Conservation (phyloP, 2,888 invertebrate species). For the Myopa tessellatipennis region DNA sequence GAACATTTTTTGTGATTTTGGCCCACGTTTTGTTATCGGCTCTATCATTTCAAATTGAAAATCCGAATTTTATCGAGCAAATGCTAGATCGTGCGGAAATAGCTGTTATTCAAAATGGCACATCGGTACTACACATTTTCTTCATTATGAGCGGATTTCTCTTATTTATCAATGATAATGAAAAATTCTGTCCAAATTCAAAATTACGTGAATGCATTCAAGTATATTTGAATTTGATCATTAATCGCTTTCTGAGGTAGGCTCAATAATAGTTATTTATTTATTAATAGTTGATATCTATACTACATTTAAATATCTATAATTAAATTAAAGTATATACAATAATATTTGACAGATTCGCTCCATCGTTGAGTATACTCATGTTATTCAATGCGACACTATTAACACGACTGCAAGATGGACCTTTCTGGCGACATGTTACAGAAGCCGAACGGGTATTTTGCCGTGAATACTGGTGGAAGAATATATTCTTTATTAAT, state of each 20-base stretch:
- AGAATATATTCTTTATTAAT: slow-evolving; percentile 64
- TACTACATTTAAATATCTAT: slow-evolving; percentile 42
- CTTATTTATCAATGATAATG: slow-evolving; percentile 59
- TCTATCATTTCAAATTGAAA: slow-evolving; percentile 54
- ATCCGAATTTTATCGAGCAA: slow-evolving; percentile 60
- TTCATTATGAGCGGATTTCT: slow-evolving; percentile 72
- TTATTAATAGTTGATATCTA: no score
- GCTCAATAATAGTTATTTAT: background rate
- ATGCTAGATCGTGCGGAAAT: slow-evolving; percentile 51
- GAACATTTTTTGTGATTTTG: slow-evolving; percentile 55
- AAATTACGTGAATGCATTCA: slow-evolving; percentile 45
- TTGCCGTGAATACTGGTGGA: slow-evolving; percentile 67
- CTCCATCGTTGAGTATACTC: slow-evolving; percentile 56
- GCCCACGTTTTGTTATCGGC: slow-evolving; percentile 56
- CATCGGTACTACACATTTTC: slow-evolving; percentile 71
- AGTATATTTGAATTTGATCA: slow-evolving; percentile 53
- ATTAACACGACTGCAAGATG: slow-evolving; percentile 63
- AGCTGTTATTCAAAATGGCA: slow-evolving; percentile 68
- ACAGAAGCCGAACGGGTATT: slow-evolving; percentile 60
- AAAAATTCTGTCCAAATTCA: slow-evolving; percentile 49
- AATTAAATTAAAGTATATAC: background rate
- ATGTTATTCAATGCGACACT: slow-evolving; percentile 62
- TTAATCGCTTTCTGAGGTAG: slow-evolving; percentile 58
- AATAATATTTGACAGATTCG: slow-evolving; percentile 48
- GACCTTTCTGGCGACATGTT: slow-evolving; percentile 67